Evolutionary conservation across 37 sponge, comb jelly and placozoan genomes (phyloP), one percentile per base, ranked within the genome.

Genomic region (Diacarnus erythraeanus): DNA sequence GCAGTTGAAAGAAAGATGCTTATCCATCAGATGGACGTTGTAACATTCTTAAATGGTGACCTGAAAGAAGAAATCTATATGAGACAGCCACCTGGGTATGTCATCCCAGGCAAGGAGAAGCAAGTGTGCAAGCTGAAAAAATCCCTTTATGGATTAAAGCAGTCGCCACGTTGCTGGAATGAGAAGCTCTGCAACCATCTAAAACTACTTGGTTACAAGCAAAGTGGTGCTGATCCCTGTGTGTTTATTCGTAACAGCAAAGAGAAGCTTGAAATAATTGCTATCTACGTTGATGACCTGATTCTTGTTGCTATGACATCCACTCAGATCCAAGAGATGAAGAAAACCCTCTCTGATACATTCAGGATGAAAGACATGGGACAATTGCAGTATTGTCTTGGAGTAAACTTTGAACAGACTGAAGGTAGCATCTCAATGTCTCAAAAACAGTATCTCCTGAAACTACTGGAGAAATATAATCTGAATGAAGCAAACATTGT

Each of bases 291-390:
- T 12, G 57, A 74, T 41, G 74, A 84, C 60, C 33, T 84, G 20
- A 69, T 84, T 2, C 6, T 84, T 8, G 71, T 69, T 57, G 77
- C 40, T 69, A 40, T 2, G 1, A 47, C 37, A 1, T 5, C 33
- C 43, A 69, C 76, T 34, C 21, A 68, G 30, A 37, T 84, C 21
- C 26, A 75, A 25, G 71, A 76, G 30, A 56, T 76, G 59, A 76
- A 76, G 57, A 42, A 82, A 23, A 30, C 15, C 15, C 71, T 82
- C 15, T 40, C 64, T 2, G 8, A 17, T 20, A 60, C 34, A 5
- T 82, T 82, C 69, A 69, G 77, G 36, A 88, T 88, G 88, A 82
- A 82, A 59, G 78, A 87, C 35, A 69, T 88, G 77, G 88, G 82
- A 42, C 1, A 60, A 37, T 72, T 87, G 8, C 82, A 77, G 47